phyloP scores from a whole-genome alignment of 2,113 vertebrate species.

The Ptilonorhynchus violaceus region DNA sequence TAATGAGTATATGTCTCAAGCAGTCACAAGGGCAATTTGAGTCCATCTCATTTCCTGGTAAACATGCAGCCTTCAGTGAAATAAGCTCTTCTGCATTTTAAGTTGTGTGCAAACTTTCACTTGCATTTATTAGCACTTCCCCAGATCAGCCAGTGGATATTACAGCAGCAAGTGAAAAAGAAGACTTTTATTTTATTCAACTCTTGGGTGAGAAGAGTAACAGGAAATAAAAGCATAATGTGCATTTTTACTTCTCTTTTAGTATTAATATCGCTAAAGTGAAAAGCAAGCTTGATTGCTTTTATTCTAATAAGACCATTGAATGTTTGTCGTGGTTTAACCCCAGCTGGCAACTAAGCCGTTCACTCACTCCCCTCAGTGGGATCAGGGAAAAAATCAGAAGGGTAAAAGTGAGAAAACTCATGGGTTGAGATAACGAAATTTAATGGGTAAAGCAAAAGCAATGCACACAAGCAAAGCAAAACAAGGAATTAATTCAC shows the following conservation, averaged over 20 bases:
- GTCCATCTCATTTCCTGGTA: background rate
- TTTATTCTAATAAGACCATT: background rate
- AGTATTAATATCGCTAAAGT: background rate
- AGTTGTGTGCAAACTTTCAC: slow-evolving; percentile 14
- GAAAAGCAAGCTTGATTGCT: background rate
- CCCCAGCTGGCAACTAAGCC: background rate
- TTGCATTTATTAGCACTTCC: slow-evolving; percentile 7
- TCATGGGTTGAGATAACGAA: background rate
- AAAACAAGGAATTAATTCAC: background rate
- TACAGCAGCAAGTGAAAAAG: background rate
- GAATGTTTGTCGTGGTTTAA: background rate
- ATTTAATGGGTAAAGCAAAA: background rate
- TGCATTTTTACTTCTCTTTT: slow-evolving; percentile 9
- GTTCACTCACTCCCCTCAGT: background rate
- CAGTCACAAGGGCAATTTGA: background rate
- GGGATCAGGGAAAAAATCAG: background rate
- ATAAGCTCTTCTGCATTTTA: background rate
- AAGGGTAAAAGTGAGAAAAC: background rate
- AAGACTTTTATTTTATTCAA: background rate
- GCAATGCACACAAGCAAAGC: background rate
- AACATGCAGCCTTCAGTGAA: background rate
- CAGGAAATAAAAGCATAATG: background rate
- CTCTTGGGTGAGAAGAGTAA: background rate
- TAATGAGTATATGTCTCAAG: background rate
- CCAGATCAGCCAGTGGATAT: background rate